Evolutionary conservation across 2,888 invertebrate species (phyloP).

Genomic region (Hypercompe scribonia): DNA sequence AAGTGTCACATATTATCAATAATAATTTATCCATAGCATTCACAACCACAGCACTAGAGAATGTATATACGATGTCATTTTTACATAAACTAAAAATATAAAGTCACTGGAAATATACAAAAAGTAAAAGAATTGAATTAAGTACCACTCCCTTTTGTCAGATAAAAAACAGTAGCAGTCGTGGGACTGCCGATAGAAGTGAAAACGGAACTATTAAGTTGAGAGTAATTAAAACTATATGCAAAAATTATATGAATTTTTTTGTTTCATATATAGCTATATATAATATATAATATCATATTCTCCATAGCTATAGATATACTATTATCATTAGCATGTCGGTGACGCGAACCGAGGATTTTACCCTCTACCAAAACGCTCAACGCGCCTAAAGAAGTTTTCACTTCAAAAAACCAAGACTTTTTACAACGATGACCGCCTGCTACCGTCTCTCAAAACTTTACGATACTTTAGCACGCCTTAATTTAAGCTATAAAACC

Average conservation of each 20-base stretch:
- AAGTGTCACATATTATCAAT: not conserved
- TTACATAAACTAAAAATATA: not conserved
- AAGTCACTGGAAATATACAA: not conserved
- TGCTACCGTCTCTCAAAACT: conserved; percentile 34
- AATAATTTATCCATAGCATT: not conserved
- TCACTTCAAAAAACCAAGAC: conserved; percentile 28
- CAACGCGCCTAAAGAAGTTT: too few species aligned
- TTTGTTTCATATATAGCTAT: too few species aligned
- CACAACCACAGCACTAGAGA: not conserved
- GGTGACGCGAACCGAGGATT: too few species aligned
- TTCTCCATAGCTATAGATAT: too few species aligned
- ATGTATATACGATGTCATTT: not conserved
- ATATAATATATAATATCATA: too few species aligned
- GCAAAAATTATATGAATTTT: too few species aligned
- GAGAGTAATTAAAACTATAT: too few species aligned
- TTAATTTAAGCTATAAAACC: conserved; percentile 33
- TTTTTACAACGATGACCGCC: conserved; percentile 27
- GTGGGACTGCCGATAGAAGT: too few species aligned
- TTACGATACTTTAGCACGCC: conserved; percentile 40
- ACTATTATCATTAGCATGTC: too few species aligned
- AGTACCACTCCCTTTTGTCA: not conserved
- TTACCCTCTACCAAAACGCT: too few species aligned
- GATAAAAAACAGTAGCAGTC: too few species aligned
- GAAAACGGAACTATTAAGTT: too few species aligned
- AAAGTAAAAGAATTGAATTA: not conserved